Percentiles rank a stretch among this genome's conserved stretches.
Conservation (phyloP, 2,113 vertebrate genomes). For the Austrofundulus limnaeus region DNA sequence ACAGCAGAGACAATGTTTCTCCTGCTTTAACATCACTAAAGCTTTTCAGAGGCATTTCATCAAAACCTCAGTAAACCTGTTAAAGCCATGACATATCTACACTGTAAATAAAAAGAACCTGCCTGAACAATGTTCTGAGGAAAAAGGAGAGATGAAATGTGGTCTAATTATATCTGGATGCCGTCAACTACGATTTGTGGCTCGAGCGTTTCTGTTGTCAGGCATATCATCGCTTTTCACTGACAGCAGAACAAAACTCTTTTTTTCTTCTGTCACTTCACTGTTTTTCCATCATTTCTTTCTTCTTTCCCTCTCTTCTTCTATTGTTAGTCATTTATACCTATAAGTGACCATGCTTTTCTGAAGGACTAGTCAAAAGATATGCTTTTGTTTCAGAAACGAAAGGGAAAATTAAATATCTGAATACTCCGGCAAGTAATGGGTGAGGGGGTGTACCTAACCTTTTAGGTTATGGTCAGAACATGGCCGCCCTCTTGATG, state of each 20-base stretch:
- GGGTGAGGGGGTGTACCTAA: no score
- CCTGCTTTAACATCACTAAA: not conserved
- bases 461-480: no score
- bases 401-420: no score
- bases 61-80: not conserved
- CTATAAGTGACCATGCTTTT: conserved; percentile 1
- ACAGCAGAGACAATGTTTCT: no score
- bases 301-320: not conserved
- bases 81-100: not conserved
- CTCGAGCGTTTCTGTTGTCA: not conserved
- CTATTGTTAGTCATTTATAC: not conserved
- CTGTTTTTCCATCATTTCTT: conserved; percentile 8
- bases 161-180: conserved; percentile 26
- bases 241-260: not conserved
- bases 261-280: conserved; percentile 24
- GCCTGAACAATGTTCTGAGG: not conserved
- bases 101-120: conserved; percentile 9
- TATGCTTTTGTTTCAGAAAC: no score
- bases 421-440: no score
- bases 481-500: no score
- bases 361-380: no score
- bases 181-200: conserved; percentile 9
- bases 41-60: not conserved
- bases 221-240: not conserved
- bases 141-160: not conserved